phyloP scores from a whole-genome alignment of 2,113 vertebrate genomes.

The Alethe diademata region DNA sequence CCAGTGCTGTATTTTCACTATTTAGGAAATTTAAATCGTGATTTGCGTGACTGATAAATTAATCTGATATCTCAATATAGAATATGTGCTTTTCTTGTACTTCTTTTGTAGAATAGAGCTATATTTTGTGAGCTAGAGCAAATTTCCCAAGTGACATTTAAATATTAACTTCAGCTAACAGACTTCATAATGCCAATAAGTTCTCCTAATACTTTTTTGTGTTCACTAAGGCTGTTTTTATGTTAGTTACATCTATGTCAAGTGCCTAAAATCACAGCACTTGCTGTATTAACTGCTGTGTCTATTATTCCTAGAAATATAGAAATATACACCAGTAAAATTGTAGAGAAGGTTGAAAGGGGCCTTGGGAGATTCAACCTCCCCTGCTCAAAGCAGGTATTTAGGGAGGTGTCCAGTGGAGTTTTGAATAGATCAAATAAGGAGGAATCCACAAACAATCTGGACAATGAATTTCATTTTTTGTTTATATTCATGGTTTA shows the following conservation, averaged over 20 bases:
- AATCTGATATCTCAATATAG: not conserved
- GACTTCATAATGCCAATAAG: not conserved
- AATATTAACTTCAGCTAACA: not conserved
- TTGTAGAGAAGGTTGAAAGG: not conserved
- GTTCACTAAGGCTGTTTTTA: not conserved
- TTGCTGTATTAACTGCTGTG: not conserved
- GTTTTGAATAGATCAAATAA: not conserved
- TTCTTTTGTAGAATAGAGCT: not conserved
- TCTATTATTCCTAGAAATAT: not conserved
- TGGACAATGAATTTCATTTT: not conserved
- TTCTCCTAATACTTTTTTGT: not conserved
- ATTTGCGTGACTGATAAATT: not conserved
- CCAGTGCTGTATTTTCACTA: conserved; percentile 12
- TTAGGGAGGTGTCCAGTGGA: not conserved
- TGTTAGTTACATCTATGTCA: not conserved
- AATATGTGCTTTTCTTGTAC: not conserved
- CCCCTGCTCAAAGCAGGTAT: not conserved
- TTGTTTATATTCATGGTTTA: not conserved
- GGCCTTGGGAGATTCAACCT: not conserved
- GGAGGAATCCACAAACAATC: not conserved
- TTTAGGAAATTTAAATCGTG: conserved; percentile 53
- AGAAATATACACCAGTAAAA: not conserved
- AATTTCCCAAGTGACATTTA: not conserved
- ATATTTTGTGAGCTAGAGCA: not conserved
- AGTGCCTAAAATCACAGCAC: not conserved